phyloP scores from a whole-genome alignment of 1,140 invertebrate species.

The Drosophila kurseongensis region DNA sequence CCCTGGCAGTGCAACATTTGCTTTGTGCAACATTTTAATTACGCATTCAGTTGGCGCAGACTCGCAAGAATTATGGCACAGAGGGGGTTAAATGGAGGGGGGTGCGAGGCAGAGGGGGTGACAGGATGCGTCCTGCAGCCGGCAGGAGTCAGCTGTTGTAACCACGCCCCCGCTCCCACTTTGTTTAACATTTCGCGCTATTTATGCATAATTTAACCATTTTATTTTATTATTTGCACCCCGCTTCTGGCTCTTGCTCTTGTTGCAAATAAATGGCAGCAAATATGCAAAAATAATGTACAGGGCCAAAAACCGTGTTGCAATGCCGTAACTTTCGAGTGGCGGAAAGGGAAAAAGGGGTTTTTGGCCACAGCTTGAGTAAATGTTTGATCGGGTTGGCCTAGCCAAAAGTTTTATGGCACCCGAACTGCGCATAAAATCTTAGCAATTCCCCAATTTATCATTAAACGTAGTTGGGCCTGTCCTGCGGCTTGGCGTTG shows the following conservation, averaged over 20 bases:
- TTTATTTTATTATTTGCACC: conserved; percentile 51
- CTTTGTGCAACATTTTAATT: conserved; percentile 76
- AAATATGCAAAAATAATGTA: conserved; percentile 53
- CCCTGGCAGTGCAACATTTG: conserved; percentile 50
- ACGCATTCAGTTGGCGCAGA: conserved; percentile 72
- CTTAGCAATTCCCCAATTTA: conserved; percentile 63
- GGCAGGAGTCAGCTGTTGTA: conserved; percentile 42
- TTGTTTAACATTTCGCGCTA: conserved; percentile 50
- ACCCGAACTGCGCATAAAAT: conserved; percentile 71
- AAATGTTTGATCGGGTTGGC: conserved; percentile 66
- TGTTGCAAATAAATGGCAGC: conserved; percentile 49
- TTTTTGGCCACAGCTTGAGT: conserved; percentile 39
- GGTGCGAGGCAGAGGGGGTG: background rate
- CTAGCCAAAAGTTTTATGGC: conserved; percentile 59
- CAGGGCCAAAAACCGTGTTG: conserved; percentile 30
- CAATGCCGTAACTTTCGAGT: conserved; percentile 24
- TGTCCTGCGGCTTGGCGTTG: conserved; percentile 14
- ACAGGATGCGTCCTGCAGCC: conserved; percentile 25
- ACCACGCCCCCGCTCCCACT: conserved; percentile 17
- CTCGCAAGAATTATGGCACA: conserved; percentile 48
- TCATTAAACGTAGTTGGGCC: conserved; percentile 67
- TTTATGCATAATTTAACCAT: conserved; percentile 60
- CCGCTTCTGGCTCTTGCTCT: conserved; percentile 38
- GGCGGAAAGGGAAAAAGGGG: background rate
- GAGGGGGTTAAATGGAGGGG: conserved; percentile 13